Evolutionary conservation across 2,888 invertebrate species (phyloP), one percentile per base, ranked within the genome.

Genomic region (Salticus scenicus): DNA sequence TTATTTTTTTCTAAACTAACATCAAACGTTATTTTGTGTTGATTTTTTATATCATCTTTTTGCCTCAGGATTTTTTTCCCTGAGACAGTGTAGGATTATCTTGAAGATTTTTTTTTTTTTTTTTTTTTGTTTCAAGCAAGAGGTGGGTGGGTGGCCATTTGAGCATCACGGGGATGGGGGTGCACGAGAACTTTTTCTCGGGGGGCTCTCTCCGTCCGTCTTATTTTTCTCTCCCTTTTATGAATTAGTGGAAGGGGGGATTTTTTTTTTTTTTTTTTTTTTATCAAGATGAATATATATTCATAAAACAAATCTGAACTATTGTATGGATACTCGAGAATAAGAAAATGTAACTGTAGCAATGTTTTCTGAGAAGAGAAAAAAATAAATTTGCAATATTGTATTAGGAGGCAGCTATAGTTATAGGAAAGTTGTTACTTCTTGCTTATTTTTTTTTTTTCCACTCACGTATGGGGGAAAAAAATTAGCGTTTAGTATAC

Each of bases 31-130:
- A 57, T 57, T 57, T 57, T 57, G 57, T 57, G 57, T 57, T 57
- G 57, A 57, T 57, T 57, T 57, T 57, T 57, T 57, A 57, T 57
- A 57, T 57, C 57, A 57, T 57, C 57, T 57, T 57, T 57, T 57
- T n/a, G 24, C 57, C 57, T 4, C 24, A 24, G 57, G 57, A 57
- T 24, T 24, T 24, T 57, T 57, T 57, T 57, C 12, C 10, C 37
- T 37, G 37, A 57, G 57, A 57, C 57, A 57, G 57, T 12, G 14
- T 24, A 17, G 57, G 57, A 57, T 57, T 57, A 57, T 57, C 57
- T 24, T n/a, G 20, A 57, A 57, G 57, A 24, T 17, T 57, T 24
- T 24, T 57, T 57, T 57, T 24, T 12, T 4, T 24, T 24, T 4
- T 47, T 17, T 47, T n/a, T n/a, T n/a, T n/a, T n/a, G n/a, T n/a